Evolutionary conservation across 2,113 vertebrate genomes (phyloP).

Genomic region (Oncorhynchus kisutch): DNA sequence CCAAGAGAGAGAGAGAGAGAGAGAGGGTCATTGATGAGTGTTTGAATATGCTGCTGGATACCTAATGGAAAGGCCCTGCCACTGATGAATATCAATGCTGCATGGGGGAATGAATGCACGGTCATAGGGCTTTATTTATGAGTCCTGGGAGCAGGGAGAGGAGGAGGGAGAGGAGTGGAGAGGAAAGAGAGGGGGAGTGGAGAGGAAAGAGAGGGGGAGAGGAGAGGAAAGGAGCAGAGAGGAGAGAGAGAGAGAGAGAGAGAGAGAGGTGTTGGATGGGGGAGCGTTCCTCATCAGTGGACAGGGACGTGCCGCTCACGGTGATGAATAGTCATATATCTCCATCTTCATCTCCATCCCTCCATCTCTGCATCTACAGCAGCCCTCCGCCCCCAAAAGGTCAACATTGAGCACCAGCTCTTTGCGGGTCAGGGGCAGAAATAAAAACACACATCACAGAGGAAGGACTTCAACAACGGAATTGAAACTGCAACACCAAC

Average conservation of each 20-base stretch:
- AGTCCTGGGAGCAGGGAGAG: background rate
- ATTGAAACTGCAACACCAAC: background rate
- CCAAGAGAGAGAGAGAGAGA: background rate
- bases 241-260: too few relatives aligned
- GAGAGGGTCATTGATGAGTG: background rate
- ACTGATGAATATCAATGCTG: constrained; percentile 17
- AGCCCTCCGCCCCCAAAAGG: background rate
- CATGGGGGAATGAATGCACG: constrained; percentile 1
- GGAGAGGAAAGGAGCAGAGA: too few relatives aligned
- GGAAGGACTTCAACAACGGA: background rate
- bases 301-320: background rate
- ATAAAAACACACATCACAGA: background rate
- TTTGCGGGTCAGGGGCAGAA: background rate
- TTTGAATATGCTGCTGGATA: constrained; percentile 18
- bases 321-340: too few relatives aligned
- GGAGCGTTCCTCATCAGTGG: background rate
- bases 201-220: too few relatives aligned
- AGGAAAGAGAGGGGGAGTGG: too few relatives aligned
- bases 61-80: constrained; percentile 3
- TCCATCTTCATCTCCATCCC: too few relatives aligned
- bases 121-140: constrained; percentile 8
- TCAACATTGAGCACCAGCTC: background rate
- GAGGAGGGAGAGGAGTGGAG: background rate
- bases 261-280: background rate
- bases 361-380: background rate